These are phyloP conservation scores for Drosophila ohnishii DNA, from an alignment of 1,140 invertebrate species.

Conservation along the genomic window DNA sequence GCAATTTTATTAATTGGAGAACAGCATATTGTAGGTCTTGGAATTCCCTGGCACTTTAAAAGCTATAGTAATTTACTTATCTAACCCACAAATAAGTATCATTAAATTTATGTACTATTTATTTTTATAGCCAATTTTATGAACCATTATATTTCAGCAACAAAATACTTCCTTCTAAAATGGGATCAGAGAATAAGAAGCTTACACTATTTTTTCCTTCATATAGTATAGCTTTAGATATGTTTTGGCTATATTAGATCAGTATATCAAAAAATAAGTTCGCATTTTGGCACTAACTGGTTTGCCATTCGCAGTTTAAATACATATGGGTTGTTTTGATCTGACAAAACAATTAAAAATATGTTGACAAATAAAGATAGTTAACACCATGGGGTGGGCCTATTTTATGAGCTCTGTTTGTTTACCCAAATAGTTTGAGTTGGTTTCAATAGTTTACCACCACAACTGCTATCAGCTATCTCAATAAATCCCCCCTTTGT, in stretches of 20 bases:
- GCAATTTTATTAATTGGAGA: slow-evolving; percentile 2
- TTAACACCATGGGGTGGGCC: background rate
- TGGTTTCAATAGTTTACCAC: background rate
- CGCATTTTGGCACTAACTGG: background rate
- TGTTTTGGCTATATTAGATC: background rate
- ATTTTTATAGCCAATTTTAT: background rate
- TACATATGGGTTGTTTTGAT: background rate
- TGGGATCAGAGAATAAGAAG: no score
- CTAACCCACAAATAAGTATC: background rate
- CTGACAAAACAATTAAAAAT: background rate
- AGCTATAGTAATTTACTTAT: background rate
- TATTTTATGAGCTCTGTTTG: background rate
- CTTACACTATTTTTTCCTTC: background rate
- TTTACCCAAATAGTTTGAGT: background rate
- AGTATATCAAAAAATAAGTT: background rate
- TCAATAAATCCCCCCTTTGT: background rate
- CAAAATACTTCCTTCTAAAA: background rate
- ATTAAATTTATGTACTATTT: background rate
- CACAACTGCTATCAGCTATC: background rate
- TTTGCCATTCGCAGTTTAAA: background rate
- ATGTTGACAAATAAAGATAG: background rate
- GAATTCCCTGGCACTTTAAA: background rate
- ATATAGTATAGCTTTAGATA: background rate
- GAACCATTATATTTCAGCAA: background rate
- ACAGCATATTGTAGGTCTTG: background rate